Evolutionary conservation across 1,140 invertebrate species (phyloP).

Genomic region (Galleria mellonella): DNA sequence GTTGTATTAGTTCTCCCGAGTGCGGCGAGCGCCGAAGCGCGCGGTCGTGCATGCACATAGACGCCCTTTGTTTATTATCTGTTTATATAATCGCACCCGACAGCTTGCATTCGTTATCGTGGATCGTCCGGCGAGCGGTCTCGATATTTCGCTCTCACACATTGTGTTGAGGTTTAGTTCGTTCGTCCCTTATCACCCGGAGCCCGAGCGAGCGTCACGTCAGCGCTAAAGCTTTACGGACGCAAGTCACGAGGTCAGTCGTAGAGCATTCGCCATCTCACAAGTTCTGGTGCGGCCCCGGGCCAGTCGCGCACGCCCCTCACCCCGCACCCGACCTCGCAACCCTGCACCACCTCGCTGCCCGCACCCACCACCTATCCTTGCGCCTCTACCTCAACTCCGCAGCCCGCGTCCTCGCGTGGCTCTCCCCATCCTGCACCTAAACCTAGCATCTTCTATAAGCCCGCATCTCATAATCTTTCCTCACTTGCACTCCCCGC

Average conservation of each 20-base stretch:
- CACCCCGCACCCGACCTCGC: slow-evolving; percentile 9
- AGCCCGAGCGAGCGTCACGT: slow-evolving; percentile 48
- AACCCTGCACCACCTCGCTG: slow-evolving; percentile 8
- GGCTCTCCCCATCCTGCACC: slow-evolving; percentile 5
- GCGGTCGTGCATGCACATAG: slow-evolving; percentile 70
- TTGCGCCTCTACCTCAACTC: background rate
- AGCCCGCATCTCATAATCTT: no score
- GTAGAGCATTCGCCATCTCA: slow-evolving; percentile 70
- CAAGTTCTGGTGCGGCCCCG: slow-evolving; percentile 58
- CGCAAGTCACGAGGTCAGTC: slow-evolving; percentile 61
- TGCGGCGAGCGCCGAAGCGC: slow-evolving; percentile 65
- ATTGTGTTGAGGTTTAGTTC: slow-evolving; percentile 36
- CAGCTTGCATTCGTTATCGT: slow-evolving; percentile 66
- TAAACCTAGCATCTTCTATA: no score
- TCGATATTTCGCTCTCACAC: slow-evolving; percentile 49
- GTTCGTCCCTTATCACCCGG: slow-evolving; percentile 40
- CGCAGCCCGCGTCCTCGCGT: background rate
- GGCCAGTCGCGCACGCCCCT: slow-evolving; percentile 21
- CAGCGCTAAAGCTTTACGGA: slow-evolving; percentile 36
- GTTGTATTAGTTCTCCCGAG: slow-evolving; percentile 73
- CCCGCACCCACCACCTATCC: slow-evolving; percentile 1
- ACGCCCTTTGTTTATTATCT: slow-evolving; percentile 67
- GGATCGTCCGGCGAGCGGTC: slow-evolving; percentile 66
- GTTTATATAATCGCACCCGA: slow-evolving; percentile 67
- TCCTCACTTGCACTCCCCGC: no score